Percentiles rank a stretch among this genome's conserved stretches.
Conservation (phyloP, 2,888 invertebrate genomes). For the Leptogaster cylindrica region DNA sequence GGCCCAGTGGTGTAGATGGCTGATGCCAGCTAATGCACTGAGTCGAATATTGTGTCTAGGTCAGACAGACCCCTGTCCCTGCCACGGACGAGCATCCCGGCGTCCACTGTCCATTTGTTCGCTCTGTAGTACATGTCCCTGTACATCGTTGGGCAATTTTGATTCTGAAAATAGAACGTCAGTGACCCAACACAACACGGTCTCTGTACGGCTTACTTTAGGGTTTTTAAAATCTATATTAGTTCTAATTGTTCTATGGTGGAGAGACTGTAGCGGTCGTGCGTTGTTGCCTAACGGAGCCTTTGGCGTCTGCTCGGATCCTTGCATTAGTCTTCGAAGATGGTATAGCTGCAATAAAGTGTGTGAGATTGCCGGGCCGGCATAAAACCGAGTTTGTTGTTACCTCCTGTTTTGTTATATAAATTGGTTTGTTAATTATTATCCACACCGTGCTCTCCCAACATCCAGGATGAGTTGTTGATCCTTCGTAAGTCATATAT, state of each 20-base stretch:
- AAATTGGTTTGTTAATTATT: conserved; percentile 96
- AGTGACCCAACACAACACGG: too few relatives aligned
- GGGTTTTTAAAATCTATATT: conserved; percentile 93
- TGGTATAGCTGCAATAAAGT: conserved; percentile 78
- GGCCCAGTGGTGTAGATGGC: background rate
- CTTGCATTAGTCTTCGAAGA: conserved; percentile 87
- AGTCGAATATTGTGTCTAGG: conserved; percentile 46
- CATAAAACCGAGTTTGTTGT: conserved; percentile 39
- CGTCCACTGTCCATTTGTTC: conserved; percentile 61
- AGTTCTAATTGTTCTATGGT: conserved; percentile 92
- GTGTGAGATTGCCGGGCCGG: background rate
- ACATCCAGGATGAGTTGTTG: conserved; percentile 96
- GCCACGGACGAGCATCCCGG: conserved; percentile 61
- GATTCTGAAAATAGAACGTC: conserved; percentile 62
- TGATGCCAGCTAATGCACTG: conserved; percentile 44
- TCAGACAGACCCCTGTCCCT: conserved; percentile 51
- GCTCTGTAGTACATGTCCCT: conserved; percentile 85
- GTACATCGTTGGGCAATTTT: conserved; percentile 87
- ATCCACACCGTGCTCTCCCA: conserved; percentile 99
- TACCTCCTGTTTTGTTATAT: conserved; percentile 95
- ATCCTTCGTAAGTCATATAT: conserved; percentile 98
- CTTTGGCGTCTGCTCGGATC: conserved; percentile 82
- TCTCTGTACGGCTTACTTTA: conserved; percentile 60
- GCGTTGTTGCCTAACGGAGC: conserved; percentile 94
- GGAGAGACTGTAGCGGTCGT: conserved; percentile 88